Evolutionary conservation across 2,888 invertebrate species (phyloP).

Genomic region (Rotaria macrura): DNA sequence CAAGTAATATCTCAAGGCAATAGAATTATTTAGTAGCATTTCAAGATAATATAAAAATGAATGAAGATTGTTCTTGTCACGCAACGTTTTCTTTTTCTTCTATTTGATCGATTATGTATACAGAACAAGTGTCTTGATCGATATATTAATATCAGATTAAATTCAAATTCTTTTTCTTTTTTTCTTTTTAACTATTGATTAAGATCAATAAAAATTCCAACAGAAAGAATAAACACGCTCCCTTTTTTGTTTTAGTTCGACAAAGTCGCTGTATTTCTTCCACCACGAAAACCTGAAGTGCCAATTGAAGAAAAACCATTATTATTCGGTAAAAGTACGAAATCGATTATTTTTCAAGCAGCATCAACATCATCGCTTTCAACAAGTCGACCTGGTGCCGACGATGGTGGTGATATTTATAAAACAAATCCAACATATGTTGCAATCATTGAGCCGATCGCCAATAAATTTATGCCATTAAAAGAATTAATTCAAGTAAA

Average conservation of each 20-base stretch:
- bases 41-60: neutral
- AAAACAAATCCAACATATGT: conserved; percentile 19
- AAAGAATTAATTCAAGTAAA: conserved; percentile 43
- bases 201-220: neutral
- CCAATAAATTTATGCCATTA: conserved; percentile 43
- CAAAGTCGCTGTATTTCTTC: neutral
- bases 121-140: neutral
- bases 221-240: too few relatives aligned
- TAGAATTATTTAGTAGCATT: neutral
- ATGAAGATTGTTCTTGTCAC: neutral
- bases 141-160: too few relatives aligned
- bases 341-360: neutral
- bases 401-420: neutral
- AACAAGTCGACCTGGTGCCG: neutral
- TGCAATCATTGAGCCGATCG: conserved; percentile 23
- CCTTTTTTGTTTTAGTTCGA: neutral
- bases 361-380: neutral
- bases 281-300: neutral
- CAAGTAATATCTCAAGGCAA: neutral
- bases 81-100: neutral
- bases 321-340: neutral
- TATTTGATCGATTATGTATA: neutral
- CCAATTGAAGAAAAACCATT: neutral
- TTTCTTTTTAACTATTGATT: neutral
- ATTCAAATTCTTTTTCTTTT: too few relatives aligned